phyloP scores from a whole-genome alignment of 2,888 invertebrate genomes.

The Scaptomyza cyrtandrae region DNA sequence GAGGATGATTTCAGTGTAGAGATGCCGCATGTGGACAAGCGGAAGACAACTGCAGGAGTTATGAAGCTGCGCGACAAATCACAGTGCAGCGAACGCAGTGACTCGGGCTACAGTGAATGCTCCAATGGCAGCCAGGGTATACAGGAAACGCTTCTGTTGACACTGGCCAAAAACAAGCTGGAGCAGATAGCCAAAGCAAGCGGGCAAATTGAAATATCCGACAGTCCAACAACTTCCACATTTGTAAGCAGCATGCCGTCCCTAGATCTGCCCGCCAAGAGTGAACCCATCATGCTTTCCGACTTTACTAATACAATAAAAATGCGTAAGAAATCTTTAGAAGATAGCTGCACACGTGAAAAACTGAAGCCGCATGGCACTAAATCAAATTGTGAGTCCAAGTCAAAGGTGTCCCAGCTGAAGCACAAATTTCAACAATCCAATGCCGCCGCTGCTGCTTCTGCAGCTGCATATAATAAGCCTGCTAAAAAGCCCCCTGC shows the following conservation, averaged over 20 bases:
- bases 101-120: conserved; percentile 86
- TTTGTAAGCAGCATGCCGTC: conserved; percentile 24
- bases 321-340: conserved; percentile 84
- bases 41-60: conserved; percentile 40
- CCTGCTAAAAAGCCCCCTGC: conserved; percentile 25
- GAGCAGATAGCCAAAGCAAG: conserved; percentile 82
- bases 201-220: conserved; percentile 10
- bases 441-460: conserved; percentile 36
- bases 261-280: conserved; percentile 51
- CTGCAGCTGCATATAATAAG: conserved; percentile 30
- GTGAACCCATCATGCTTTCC: conserved; percentile 83
- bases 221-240: conserved; percentile 7
- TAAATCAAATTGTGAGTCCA: conserved; percentile 75
- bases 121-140: conserved; percentile 82
- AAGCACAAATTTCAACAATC: conserved; percentile 81
- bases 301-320: conserved; percentile 84
- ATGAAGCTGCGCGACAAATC: conserved; percentile 79
- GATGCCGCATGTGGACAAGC: conserved; percentile 71
- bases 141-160: conserved; percentile 65
- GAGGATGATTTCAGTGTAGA: conserved; percentile 82
- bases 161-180: conserved; percentile 81
- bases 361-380: conserved; percentile 73
- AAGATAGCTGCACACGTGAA: conserved; percentile 82
- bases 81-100: conserved; percentile 86
- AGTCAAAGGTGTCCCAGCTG: conserved; percentile 83